Percentiles rank a stretch among this genome's conserved stretches.
Conservation (phyloP, 35 echinoderm and acorn worm species). For the Holothuria glaberrima region DNA sequence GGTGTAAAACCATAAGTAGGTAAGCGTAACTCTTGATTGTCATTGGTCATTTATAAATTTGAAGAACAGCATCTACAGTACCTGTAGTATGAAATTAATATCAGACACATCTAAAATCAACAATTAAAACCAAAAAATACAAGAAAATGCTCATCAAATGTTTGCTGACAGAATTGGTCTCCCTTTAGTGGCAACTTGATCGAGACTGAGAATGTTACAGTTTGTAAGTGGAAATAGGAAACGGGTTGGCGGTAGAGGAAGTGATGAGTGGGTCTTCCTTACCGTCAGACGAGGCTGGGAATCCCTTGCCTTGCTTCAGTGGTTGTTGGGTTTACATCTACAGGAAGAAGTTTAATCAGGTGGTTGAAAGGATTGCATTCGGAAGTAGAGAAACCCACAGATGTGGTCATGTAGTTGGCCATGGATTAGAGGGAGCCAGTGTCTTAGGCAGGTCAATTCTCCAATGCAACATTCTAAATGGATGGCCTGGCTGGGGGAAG, state of each 20-base stretch:
- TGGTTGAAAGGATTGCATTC: background rate
- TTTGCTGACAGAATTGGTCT: no score
- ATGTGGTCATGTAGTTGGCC: background rate
- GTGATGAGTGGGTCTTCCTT: background rate
- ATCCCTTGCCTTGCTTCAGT: background rate
- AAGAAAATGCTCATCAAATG: no score
- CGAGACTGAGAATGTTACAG: no score
- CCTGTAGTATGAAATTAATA: background rate
- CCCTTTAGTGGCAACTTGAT: no score
- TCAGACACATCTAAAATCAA: no score
- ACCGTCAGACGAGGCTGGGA: background rate
- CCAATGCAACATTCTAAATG: no score
- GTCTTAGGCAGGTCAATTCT: no score
- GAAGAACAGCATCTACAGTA: background rate
- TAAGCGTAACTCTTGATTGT: background rate
- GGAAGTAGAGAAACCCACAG: background rate
- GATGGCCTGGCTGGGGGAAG: no score
- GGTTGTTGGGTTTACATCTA: background rate
- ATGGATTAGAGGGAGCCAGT: no score
- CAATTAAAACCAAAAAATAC: no score
- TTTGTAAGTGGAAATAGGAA: background rate
- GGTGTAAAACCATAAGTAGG: no score
- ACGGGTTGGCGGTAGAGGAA: background rate
- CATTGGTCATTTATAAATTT: background rate
- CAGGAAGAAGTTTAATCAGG: background rate